Evolutionary conservation across 1,140 invertebrate species (phyloP), one percentile per base, ranked within the genome.

Genomic region (Leptonema lineaticorne): DNA sequence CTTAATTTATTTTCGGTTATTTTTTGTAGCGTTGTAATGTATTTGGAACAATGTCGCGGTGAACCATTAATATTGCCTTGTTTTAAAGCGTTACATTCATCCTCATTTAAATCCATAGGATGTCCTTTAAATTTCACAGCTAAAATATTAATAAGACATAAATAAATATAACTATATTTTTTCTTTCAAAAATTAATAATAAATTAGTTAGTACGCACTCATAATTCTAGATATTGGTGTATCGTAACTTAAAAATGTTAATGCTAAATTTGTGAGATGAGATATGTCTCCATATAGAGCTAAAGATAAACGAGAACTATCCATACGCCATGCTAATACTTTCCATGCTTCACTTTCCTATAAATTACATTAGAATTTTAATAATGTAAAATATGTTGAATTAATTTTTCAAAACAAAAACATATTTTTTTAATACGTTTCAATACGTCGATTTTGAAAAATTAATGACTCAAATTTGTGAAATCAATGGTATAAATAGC

Each of bases 81-180:
- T 22, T 68, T 70, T 11, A 73, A 57, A 0, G 68, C 45, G 1
- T 59, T 37, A 28, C 65, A 63, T 68, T 73, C 71, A 24, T 64
- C 48, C 9, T 73, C 66, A 14, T 59, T 60, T 4, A 73, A 62
- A 8, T 16, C 11, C 4, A 73, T 68, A 0, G 71, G 71, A 30
- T 58, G 24, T 9, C 68, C 71, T 53, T 70, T 62, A 66, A 73
- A 73, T 53, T 64, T 69, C 9, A 73, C 71, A 70, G 68, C 71
- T 73, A 29, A 50, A 68, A 67, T 59, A 26, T n/a, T 58, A 30
- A 8, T 46, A 7, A 46, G 16, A 46, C 16, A n/a, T 9, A 46
- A 16, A 46, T 16, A 20, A 50, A 50, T 22, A 50, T 24, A 22
- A 11, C 11, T 11, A 33, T n/a, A n/a, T n/a, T 33, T 33, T 11